Conservation (phyloP, 2,888 invertebrate genomes). For the Keiferia lycopersicella region DNA sequence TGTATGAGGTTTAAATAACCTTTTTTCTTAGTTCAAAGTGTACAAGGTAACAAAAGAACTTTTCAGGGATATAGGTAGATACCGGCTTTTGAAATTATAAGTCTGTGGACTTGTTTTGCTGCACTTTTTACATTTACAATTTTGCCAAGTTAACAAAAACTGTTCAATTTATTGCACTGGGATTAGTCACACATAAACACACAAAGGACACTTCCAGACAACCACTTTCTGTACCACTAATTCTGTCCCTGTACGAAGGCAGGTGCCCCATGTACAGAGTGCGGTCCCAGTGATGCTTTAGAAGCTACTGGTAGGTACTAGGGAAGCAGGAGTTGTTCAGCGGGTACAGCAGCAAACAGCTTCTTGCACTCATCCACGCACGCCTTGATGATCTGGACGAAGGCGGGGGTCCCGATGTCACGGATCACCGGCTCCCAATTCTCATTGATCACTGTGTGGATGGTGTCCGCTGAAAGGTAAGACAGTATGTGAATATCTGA, state of each 20-base stretch:
- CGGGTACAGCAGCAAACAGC: conserved; percentile 67
- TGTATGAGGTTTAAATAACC: too few relatives aligned
- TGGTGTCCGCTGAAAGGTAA: conserved; percentile 55
- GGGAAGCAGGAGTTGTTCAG: conserved; percentile 51
- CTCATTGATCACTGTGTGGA: conserved; percentile 68
- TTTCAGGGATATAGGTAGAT: too few relatives aligned
- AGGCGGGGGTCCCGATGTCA: conserved; percentile 73
- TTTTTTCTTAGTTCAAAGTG: too few relatives aligned
- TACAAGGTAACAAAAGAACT: conserved; percentile 9
- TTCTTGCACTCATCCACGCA: conserved; percentile 72
- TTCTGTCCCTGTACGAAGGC: too few relatives aligned
- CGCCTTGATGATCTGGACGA: conserved; percentile 69
- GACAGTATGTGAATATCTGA: conserved; percentile 5
- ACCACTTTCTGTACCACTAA: too few relatives aligned
- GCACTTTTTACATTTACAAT: not conserved
- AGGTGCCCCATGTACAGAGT: too few relatives aligned
- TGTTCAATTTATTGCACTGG: not conserved
- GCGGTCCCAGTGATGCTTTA: too few relatives aligned
- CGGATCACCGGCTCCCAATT: conserved; percentile 75
- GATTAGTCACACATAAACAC: not conserved
- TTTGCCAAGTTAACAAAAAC: not conserved
- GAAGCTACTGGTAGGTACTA: not conserved
- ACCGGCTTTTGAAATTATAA: not conserved
- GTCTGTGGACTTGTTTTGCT: not conserved
- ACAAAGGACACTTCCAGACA: too few relatives aligned